Percentiles rank a stretch among this genome's conserved stretches.
Evolutionary conservation across 2,797 vertebrate species (phyloP).

Genomic region (Channa striata): DNA sequence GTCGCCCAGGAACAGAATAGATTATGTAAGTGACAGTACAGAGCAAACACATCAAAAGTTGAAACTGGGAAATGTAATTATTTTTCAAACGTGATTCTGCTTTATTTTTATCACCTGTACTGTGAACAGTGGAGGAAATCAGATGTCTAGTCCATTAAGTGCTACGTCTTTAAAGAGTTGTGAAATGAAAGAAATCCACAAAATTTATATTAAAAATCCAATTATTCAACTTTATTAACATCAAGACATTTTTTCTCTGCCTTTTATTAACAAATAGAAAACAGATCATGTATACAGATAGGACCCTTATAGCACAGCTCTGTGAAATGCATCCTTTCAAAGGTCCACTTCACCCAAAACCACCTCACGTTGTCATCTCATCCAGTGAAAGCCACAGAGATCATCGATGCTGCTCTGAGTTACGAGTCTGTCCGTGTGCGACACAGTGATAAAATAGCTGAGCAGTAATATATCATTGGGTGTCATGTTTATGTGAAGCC

Average conservation of each 20-base stretch:
- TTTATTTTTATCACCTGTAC: no score
- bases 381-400: conserved; percentile 76
- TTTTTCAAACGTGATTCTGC: no score
- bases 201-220: conserved; percentile 84
- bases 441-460: conserved; percentile 82
- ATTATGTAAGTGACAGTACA: no score
- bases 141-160: no score
- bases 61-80: no score
- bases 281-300: conserved; percentile 93
- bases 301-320: conserved; percentile 89
- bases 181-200: conserved; percentile 58
- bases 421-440: conserved; percentile 72
- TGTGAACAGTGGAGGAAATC: no score
- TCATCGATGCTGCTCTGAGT: conserved; percentile 76
- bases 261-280: conserved; percentile 96
- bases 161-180: no score
- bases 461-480: conserved; percentile 82
- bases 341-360: conserved; percentile 83
- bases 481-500: conserved; percentile 21
- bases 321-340: conserved; percentile 90
- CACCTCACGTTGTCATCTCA: conserved; percentile 77
- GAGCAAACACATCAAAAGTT: no score
- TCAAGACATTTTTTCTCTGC: conserved; percentile 78
- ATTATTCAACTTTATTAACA: conserved; percentile 98
- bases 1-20: no score